These are phyloP conservation scores for Drosophila arawakana DNA, from an alignment of 1,140 invertebrate genomes.

Conservation along the genomic window DNA sequence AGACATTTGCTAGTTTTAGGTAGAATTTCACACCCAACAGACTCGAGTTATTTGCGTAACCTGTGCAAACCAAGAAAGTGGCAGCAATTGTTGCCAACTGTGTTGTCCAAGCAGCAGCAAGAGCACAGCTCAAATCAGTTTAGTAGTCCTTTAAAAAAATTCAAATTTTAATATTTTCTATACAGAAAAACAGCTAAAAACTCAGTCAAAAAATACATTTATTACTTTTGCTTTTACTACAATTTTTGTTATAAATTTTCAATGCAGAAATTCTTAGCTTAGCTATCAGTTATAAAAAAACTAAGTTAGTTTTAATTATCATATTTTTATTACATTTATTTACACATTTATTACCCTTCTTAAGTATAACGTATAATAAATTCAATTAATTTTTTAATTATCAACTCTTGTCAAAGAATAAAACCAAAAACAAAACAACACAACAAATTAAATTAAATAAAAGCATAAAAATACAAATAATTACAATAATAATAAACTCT, in stretches of 20 bases:
- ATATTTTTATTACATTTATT: neutral
- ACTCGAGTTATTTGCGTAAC: conserved; percentile 57
- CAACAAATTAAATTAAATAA: conserved; percentile 48
- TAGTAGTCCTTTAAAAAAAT: too few relatives aligned
- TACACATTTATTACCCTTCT: conserved; percentile 23
- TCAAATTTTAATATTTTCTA: too few relatives aligned
- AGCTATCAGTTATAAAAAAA: too few relatives aligned
- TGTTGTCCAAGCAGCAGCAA: conserved; percentile 3
- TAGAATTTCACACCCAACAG: conserved; percentile 60
- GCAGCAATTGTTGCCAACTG: conserved; percentile 46
- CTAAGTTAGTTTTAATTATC: conserved; percentile 8
- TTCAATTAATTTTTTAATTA: conserved; percentile 82
- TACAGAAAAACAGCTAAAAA: neutral
- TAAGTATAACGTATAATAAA: conserved; percentile 76
- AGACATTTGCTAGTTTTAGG: conserved; percentile 39
- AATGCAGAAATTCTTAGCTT: too few relatives aligned
- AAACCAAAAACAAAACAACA: conserved; percentile 45
- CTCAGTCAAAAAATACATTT: neutral
- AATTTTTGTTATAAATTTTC: neutral
- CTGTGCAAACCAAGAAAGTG: conserved; percentile 55
- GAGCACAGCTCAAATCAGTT: too few relatives aligned
- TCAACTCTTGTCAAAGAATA: conserved; percentile 60
- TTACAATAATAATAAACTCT: conserved; percentile 32
- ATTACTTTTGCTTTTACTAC: neutral
- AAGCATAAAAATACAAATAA: conserved; percentile 40